Base-by-base conservation (phyloP, 2,888 invertebrate species). In the Pollenia griseotomentosa region DNA sequence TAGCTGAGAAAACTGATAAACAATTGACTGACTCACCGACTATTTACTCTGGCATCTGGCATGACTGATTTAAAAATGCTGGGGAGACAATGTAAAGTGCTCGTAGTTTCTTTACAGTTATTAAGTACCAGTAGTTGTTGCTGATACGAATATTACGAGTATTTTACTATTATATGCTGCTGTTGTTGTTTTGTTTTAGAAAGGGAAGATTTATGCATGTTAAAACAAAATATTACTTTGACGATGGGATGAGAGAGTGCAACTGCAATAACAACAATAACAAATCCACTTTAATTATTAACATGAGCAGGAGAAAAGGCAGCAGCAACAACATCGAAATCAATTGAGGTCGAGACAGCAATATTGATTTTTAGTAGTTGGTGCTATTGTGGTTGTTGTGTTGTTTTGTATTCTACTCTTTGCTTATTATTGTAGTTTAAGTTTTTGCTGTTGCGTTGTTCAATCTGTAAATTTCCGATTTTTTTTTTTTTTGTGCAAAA, bases 301-400 rank as follows among this genome's bases (percentile, higher is more conserved):
- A 61, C 77, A 84, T 44, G 71, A 80, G 55, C 63, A 57, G 11
- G 14, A 59, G 71, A 51, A 57, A 7, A n/a, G 16, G n/a, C 12
- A 77, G 46, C 68, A 74, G 33, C 53, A 73, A 44, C 19, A 77
- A 74, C 75, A 73, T 73, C 55, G 68, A 68, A 77, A 87, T 87
- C 81, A 91, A 91, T 91, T 92, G 91, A 92, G 91, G 91, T 91
- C 91, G 92, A 91, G 91, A 91, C 92, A 91, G 91, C 90, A 90
- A 90, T 92, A 91, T 91, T 91, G 91, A 91, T 91, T 92, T 92
- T 92, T 89, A 89, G 90, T 74, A 46, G 11, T 57, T 33, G n/a
- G 0, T 33, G 33, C 4, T 33, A 33, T 33, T 33, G 33, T 6
- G 6, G 33, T 59, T 19, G 10, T 51, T 57, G 19, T 65, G n/a